These are phyloP conservation scores for Elanus axillaris DNA, from an alignment of 2,113 vertebrate species.

Conservation along the genomic window DNA sequence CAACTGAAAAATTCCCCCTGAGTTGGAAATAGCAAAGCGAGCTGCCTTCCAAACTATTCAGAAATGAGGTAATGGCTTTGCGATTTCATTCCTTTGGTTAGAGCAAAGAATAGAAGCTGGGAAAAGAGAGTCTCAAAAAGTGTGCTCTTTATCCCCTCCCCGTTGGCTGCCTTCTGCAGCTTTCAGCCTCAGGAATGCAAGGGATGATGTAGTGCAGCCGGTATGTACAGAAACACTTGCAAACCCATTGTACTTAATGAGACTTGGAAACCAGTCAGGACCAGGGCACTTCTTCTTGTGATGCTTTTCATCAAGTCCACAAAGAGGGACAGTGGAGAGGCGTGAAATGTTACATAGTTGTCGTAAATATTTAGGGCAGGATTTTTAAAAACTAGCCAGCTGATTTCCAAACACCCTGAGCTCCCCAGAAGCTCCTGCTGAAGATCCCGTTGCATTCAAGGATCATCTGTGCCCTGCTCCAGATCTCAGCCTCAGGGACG, in stretches of 20 bases:
- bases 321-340: background rate
- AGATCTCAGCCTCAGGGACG: background rate
- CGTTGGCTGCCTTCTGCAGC: constrained; percentile 35
- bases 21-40: background rate
- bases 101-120: constrained; percentile 41
- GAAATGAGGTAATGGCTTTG: constrained; percentile 49
- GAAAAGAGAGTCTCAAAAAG: constrained; percentile 40
- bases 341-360: constrained; percentile 17
- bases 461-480: background rate
- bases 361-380: constrained; percentile 48
- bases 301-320: constrained; percentile 25
- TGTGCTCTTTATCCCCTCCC: constrained; percentile 14
- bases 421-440: background rate
- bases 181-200: constrained; percentile 55
- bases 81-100: constrained; percentile 31
- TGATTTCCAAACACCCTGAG: constrained; percentile 19
- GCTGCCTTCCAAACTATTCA: background rate
- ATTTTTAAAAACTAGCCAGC: background rate
- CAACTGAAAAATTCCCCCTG: background rate
- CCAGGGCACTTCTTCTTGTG: constrained; percentile 21
- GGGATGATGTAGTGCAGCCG: constrained; percentile 53
- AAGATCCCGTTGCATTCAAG: background rate
- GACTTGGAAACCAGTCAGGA: constrained; percentile 55
- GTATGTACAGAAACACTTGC: constrained; percentile 42
- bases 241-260: constrained; percentile 55